Evolutionary conservation across 92 coral and sea anemone species (phyloP).

Genomic region (Desmophyllum pertusum): DNA sequence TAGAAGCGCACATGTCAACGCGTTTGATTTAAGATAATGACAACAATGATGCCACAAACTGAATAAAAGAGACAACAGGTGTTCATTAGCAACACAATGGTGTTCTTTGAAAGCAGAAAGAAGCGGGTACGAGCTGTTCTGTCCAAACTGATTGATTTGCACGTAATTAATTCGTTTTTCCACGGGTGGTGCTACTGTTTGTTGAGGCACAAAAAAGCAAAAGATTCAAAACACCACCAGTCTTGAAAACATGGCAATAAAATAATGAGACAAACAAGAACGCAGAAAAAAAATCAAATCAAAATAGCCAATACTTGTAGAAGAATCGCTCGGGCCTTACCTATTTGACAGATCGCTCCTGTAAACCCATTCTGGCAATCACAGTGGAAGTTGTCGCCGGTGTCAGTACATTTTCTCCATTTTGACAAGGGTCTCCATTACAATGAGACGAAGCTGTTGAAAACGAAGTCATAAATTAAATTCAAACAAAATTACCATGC

Average conservation of each 20-base stretch:
- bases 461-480: constrained; percentile 23
- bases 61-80: constrained; percentile 46
- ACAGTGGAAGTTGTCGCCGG: constrained; percentile 71
- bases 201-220: constrained; percentile 3
- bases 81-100: constrained; percentile 67
- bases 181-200: constrained; percentile 48
- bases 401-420: constrained; percentile 80
- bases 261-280: constrained; percentile 8
- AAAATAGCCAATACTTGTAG: not conserved
- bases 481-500: not conserved
- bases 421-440: constrained; percentile 78
- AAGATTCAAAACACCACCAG: constrained; percentile 36
- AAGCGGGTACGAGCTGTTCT: constrained; percentile 26
- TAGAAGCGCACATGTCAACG: constrained; percentile 34
- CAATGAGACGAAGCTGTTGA: constrained; percentile 77
- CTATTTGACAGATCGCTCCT: constrained; percentile 86
- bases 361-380: constrained; percentile 72
- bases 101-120: constrained; percentile 5
- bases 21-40: constrained; percentile 22
- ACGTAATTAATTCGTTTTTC: constrained; percentile 31
- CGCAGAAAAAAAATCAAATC: not conserved
- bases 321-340: constrained; percentile 59
- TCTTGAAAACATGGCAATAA: constrained; percentile 37
- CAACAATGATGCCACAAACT: constrained; percentile 35
- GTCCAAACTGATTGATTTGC: constrained; percentile 15